These are phyloP conservation scores for Enteromius viviparus DNA, from an alignment of 2,797 vertebrate genomes.

Conservation along the genomic window DNA sequence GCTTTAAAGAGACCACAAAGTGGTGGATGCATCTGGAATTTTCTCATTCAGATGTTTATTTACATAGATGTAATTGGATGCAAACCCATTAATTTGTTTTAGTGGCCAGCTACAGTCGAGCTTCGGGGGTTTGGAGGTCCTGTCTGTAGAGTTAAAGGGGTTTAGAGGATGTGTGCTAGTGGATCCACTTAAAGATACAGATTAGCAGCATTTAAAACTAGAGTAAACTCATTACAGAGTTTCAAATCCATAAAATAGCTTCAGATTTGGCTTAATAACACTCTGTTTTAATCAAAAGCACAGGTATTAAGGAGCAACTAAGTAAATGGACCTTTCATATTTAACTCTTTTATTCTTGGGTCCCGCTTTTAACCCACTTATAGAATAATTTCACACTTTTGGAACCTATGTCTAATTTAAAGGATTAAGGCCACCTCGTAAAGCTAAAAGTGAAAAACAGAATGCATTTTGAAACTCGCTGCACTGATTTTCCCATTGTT, in stretches of 20 bases:
- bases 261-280: neutral
- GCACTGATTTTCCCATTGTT: neutral
- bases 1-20: slow-evolving; percentile 43
- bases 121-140: slow-evolving; percentile 65
- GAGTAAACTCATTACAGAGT: slow-evolving; percentile 61
- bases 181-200: slow-evolving; percentile 74
- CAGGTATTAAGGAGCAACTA: neutral
- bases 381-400: neutral
- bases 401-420: neutral
- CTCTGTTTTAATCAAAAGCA: neutral
- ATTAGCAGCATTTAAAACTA: slow-evolving; percentile 70
- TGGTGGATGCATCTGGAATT: slow-evolving; percentile 38
- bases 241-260: slow-evolving; percentile 54
- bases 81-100: slow-evolving; percentile 42
- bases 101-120: slow-evolving; percentile 62
- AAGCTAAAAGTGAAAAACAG: neutral
- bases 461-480: neutral
- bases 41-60: slow-evolving; percentile 53
- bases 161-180: slow-evolving; percentile 70
- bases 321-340: neutral
- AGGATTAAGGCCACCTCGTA: neutral
- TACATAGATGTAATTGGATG: slow-evolving; percentile 52
- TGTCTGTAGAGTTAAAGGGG: slow-evolving; percentile 73
- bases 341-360: neutral
- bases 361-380: neutral